These are phyloP conservation scores for Solea solea DNA, from an alignment of 2,113 vertebrate species.

Conservation along the genomic window DNA sequence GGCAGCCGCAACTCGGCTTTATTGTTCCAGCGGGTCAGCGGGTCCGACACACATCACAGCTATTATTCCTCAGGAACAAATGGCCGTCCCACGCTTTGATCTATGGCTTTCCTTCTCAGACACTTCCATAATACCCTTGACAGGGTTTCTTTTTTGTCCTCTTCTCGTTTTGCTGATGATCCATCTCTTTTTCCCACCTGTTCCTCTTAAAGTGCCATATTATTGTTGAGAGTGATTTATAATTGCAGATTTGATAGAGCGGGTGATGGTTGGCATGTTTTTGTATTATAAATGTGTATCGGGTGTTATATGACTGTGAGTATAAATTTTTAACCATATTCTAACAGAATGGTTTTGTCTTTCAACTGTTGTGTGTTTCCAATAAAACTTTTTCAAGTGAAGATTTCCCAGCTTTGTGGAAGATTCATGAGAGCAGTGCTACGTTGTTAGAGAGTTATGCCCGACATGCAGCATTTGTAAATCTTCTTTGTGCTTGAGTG, in stretches of 20 bases:
- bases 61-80: conserved; percentile 85
- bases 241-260: conserved; percentile 68
- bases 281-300: conserved; percentile 35
- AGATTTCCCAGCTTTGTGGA: conserved; percentile 1
- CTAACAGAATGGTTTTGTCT: conserved; percentile 14
- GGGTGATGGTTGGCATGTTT: conserved; percentile 53
- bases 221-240: conserved; percentile 69
- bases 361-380: neutral
- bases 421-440: neutral
- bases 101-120: conserved; percentile 81
- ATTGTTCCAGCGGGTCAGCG: conserved; percentile 81
- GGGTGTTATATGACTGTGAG: conserved; percentile 2
- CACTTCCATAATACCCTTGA: conserved; percentile 83
- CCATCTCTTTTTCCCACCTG: conserved; percentile 69
- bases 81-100: conserved; percentile 81
- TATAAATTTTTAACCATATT: conserved; percentile 29
- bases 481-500: conserved; percentile 8
- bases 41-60: conserved; percentile 82
- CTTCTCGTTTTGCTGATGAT: conserved; percentile 73
- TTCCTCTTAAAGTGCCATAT: conserved; percentile 65
- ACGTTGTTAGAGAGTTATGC: no score
- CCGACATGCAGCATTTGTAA: conserved; percentile 24
- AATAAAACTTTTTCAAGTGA: neutral
- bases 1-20: conserved; percentile 77
- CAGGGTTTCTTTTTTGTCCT: conserved; percentile 79